These are phyloP conservation scores for Physella acuta DNA, from an alignment of 1,140 invertebrate species.

Conservation along the genomic window DNA sequence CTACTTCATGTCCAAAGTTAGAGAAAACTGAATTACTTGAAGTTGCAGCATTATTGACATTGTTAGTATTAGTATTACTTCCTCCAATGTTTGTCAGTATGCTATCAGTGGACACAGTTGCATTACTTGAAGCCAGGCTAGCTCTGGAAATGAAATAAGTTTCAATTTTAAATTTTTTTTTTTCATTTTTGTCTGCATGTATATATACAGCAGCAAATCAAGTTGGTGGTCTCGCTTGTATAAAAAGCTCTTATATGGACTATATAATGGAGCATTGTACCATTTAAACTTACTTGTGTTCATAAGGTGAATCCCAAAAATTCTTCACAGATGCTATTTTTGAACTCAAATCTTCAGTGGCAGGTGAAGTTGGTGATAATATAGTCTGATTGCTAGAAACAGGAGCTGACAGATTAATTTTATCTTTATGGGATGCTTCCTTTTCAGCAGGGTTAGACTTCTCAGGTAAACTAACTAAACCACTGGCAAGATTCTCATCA, in stretches of 20 bases:
- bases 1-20: not conserved
- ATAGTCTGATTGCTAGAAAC: slow-evolving; percentile 44
- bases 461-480: slow-evolving; percentile 52
- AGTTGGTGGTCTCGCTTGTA: too few species aligned
- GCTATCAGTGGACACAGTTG: not conserved
- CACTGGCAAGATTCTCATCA: slow-evolving; percentile 65
- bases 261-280: not conserved
- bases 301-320: slow-evolving; percentile 70
- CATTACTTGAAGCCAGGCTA: slow-evolving; percentile 4
- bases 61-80: slow-evolving; percentile 17
- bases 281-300: slow-evolving; percentile 22
- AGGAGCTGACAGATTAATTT: slow-evolving; percentile 58
- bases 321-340: slow-evolving; percentile 94
- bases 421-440: slow-evolving; percentile 51
- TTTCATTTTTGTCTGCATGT: too few species aligned
- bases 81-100: not conserved
- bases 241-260: too few species aligned
- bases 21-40: not conserved
- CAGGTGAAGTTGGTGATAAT: slow-evolving; percentile 69
- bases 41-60: not conserved
- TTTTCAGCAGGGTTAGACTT: slow-evolving; percentile 70
- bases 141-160: not conserved
- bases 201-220: too few species aligned
- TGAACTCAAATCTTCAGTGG: slow-evolving; percentile 84
- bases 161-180: too few species aligned